phyloP scores from a whole-genome alignment of 2,888 invertebrate species.

The Erebia palarica region DNA sequence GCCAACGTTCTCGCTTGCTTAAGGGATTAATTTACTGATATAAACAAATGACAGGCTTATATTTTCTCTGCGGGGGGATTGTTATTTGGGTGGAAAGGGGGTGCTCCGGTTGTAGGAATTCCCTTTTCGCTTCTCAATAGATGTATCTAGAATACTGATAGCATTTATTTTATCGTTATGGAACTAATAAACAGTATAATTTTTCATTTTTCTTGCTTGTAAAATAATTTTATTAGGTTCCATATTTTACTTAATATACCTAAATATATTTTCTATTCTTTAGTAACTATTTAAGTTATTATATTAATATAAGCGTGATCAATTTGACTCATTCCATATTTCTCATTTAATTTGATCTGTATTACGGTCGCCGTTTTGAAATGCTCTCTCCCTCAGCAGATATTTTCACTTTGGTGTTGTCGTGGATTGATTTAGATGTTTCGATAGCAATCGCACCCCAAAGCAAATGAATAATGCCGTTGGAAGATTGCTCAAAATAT shows the following conservation, averaged over 20 bases:
- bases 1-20: conserved; percentile 41
- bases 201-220: neutral
- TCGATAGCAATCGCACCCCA: no score
- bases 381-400: no score
- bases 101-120: conserved; percentile 52
- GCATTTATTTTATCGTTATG: conserved; percentile 10
- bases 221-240: neutral
- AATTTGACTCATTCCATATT: no score
- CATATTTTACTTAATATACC: no score
- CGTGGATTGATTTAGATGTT: no score
- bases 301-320: no score
- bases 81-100: conserved; percentile 52
- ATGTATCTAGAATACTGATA: conserved; percentile 19
- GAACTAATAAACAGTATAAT: conserved; percentile 3
- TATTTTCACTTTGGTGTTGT: no score
- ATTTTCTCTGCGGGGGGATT: conserved; percentile 53
- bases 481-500: neutral
- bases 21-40: conserved; percentile 70
- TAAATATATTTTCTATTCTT: neutral
- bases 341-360: no score
- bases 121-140: conserved; percentile 45
- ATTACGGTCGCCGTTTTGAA: no score
- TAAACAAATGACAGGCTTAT: conserved; percentile 72
- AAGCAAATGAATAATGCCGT: no score
- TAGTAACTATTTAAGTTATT: no score